Base-by-base conservation (phyloP, 2,888 invertebrate species). In the Fragum whitleyi region DNA sequence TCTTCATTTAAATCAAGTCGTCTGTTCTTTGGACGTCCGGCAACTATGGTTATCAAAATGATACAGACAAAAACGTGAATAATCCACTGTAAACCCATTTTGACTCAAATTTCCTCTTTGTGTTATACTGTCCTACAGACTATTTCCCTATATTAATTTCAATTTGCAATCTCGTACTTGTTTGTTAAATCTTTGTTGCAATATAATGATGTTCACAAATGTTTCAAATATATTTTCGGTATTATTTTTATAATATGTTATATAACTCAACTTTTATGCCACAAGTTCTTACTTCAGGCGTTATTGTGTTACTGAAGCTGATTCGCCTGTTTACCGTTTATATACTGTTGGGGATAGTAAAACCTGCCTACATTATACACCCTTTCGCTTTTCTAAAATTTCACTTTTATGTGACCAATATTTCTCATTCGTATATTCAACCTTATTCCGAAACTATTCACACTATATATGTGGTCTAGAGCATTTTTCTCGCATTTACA, bases 71-170 rank as follows among this genome's bases (percentile, higher is more conserved):
- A 9, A 2, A 61, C 32, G 5, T n/a, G n/a, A 5, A 61, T 9
- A 16, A 2, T 61, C 32, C 61, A 61, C n/a, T 61, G 19, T 19
- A 61, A 61, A 61, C 32, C 32, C 61, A 61, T 61, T 16, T 61
- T 61, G 11, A 19, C 23, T n/a, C n/a, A n/a, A n/a, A n/a, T 26
- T 57, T 3, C 23, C 28, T 57, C 9, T 6, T 36, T 6, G 9
- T n/a, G 9, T 36, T 36, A 57, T 57, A 7, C 3, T n/a, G 9
- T 57, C 14, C 14, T 39, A 6, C 6, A 39, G 14, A 39, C 14
- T 6, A n/a, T 39, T 9, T 9, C 39, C 39, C 6, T 9, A 39
- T 6, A 9, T 14, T 14, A 6, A 9, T 39, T 39, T 39, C 39
- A 9, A 39, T 39, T 39, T 9, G 39, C 39, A 9, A 9, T 14